Conservation (phyloP, 2,888 invertebrate species). For the Stenurella melanura region DNA sequence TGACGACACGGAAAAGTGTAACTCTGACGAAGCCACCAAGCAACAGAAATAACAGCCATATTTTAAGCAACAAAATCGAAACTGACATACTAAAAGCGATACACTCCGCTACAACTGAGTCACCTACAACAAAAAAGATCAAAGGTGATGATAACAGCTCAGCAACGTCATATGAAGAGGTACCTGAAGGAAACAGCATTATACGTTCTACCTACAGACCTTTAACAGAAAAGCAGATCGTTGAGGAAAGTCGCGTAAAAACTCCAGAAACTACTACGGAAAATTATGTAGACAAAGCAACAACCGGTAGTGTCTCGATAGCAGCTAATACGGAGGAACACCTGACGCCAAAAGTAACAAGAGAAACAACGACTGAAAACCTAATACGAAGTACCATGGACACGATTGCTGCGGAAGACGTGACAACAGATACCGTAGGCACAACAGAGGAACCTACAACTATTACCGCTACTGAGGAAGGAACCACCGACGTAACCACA, state of each 20-base stretch:
- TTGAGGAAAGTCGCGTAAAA: constrained; percentile 67
- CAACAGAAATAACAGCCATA: constrained; percentile 60
- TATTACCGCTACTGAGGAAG: background rate
- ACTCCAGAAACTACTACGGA: constrained; percentile 60
- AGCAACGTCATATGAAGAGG: background rate
- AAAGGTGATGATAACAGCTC: constrained; percentile 44
- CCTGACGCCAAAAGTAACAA: background rate
- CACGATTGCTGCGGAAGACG: background rate
- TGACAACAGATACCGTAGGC: background rate
- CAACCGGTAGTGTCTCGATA: background rate
- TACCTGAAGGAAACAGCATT: constrained; percentile 48
- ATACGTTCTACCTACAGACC: background rate
- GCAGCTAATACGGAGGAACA: background rate
- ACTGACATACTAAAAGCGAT: constrained; percentile 61
- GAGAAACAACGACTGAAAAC: background rate
- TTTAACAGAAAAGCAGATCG: background rate
- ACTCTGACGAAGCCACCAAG: constrained; percentile 58
- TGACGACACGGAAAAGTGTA: constrained; percentile 57
- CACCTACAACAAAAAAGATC: constrained; percentile 43
- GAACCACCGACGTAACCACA: background rate
- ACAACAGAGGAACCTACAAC: background rate
- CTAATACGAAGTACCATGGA: background rate
- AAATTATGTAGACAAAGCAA: background rate
- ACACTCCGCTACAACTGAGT: constrained; percentile 46
- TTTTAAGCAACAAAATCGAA: constrained; percentile 69